Evolutionary conservation across 2,888 invertebrate species (phyloP), one percentile per base, ranked within the genome.

Genomic region (Andrena flavipes): DNA sequence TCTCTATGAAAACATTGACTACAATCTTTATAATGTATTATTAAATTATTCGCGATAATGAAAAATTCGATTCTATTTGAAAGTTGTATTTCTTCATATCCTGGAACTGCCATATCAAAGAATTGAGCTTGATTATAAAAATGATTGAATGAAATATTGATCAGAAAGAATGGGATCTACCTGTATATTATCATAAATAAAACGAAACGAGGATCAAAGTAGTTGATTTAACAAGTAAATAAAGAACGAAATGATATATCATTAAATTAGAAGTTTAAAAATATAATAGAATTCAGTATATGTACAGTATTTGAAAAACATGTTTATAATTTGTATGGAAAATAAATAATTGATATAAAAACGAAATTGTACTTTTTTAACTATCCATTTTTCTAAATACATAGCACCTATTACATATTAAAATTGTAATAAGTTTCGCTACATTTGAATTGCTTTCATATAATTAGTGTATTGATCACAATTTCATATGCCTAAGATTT

Each of bases 301-400:
- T 96, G 96, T 96, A 96, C 96, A 96, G 96, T 96, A 96, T 96
- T 96, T 96, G 96, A 96, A 96, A 95, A 95, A 96, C 96, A 96
- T 96, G 96, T 96, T 96, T 95, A 96, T 96, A 96, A 96, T 96
- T 96, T 96, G 96, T 96, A 96, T 96, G 96, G 96, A 96, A 96
- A 93, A 93, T 92, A 93, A 94, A 94, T 92, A 93, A 94, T 93
- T 93, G 93, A 93, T 93, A 93, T 92, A 93, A 93, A 93, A 93
- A 78, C 42, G 69, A 82, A 62, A 67, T 16, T 54, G n/a, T 64
- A 63, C 33, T 51, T 71, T 65, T 73, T 70, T 60, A 26, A 8
- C 23, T 13, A n/a, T 7, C 70, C 49, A 16, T 6, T n/a, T 26
- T n/a, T 30, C 7, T n/a, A n/a, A 4, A 23, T 26, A 56, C 42